phyloP scores from a whole-genome alignment of 2,797 vertebrate genomes.

The Morelia viridis region DNA sequence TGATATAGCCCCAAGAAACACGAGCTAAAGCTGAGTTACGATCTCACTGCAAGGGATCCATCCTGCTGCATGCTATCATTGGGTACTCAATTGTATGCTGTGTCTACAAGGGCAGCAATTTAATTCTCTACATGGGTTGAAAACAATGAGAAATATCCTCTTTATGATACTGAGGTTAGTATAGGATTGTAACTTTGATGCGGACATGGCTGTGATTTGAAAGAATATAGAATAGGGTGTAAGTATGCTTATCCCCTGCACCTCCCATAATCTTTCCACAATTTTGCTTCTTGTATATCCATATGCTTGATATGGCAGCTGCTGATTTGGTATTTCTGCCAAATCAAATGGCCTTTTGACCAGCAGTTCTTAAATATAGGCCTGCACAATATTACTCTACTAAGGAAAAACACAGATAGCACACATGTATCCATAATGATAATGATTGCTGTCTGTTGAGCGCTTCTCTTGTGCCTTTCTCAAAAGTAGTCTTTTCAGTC shows the following conservation, averaged over 20 bases:
- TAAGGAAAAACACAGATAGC: constrained; percentile 51
- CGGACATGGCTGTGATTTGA: neutral
- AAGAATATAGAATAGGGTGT: too few species aligned
- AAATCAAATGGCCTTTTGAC: neutral
- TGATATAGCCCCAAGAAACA: too few species aligned
- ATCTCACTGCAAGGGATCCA: too few species aligned
- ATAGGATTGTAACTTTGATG: neutral
- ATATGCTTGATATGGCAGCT: neutral
- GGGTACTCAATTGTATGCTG: too few species aligned
- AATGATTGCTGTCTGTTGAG: constrained; percentile 51
- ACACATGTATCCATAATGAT: constrained; percentile 69
- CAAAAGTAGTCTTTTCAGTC: too few species aligned
- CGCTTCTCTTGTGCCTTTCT: too few species aligned
- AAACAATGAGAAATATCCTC: too few species aligned
- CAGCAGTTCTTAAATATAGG: neutral
- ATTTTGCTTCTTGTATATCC: too few species aligned
- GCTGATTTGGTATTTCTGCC: neutral
- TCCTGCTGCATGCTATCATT: too few species aligned
- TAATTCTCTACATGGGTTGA: too few species aligned
- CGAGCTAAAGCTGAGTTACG: too few species aligned
- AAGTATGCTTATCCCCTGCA: neutral
- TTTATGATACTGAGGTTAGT: neutral
- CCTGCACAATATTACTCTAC: constrained; percentile 26
- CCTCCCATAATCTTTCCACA: neutral
- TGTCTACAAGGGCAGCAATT: too few species aligned